Percentiles rank a stretch among this genome's conserved stretches.
Conservation (phyloP, 2,888 invertebrate species). For the Hyalella azteca region DNA sequence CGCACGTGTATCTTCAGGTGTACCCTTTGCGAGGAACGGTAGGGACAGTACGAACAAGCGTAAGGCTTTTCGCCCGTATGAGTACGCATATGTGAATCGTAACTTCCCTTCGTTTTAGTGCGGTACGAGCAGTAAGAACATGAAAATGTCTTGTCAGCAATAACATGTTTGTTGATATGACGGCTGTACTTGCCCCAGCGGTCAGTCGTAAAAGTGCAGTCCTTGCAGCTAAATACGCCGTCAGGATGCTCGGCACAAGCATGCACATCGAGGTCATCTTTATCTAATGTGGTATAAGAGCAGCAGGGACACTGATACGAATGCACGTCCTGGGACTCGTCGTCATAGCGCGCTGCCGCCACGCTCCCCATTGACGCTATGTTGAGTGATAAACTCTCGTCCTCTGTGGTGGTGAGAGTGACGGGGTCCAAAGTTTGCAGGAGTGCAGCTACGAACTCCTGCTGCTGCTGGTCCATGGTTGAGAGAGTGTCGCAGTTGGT, state of each 20-base stretch:
- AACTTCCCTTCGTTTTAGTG: slow-evolving; percentile 15
- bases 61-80: slow-evolving; percentile 56
- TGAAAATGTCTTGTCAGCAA: slow-evolving; percentile 50
- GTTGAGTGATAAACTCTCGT: neutral
- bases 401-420: slow-evolving; percentile 3
- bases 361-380: neutral
- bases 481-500: neutral
- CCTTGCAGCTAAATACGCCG: slow-evolving; percentile 18
- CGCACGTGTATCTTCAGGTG: slow-evolving; percentile 52
- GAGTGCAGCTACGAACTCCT: slow-evolving; percentile 26
- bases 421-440: slow-evolving; percentile 12
- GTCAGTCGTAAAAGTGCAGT: slow-evolving; percentile 22
- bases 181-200: slow-evolving; percentile 28
- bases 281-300: neutral
- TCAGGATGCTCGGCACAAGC: slow-evolving; percentile 7
- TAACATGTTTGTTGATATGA: slow-evolving; percentile 9
- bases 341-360: neutral
- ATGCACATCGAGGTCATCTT: slow-evolving; percentile 23
- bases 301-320: slow-evolving; percentile 30
- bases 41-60: slow-evolving; percentile 50
- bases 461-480: slow-evolving; percentile 26
- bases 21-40: slow-evolving; percentile 54
- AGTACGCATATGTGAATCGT: slow-evolving; percentile 48
- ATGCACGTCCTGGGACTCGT: neutral
- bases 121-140: slow-evolving; percentile 45